These are phyloP conservation scores for Agrochola litura DNA, from an alignment of 2,888 invertebrate genomes.

Conservation along the genomic window DNA sequence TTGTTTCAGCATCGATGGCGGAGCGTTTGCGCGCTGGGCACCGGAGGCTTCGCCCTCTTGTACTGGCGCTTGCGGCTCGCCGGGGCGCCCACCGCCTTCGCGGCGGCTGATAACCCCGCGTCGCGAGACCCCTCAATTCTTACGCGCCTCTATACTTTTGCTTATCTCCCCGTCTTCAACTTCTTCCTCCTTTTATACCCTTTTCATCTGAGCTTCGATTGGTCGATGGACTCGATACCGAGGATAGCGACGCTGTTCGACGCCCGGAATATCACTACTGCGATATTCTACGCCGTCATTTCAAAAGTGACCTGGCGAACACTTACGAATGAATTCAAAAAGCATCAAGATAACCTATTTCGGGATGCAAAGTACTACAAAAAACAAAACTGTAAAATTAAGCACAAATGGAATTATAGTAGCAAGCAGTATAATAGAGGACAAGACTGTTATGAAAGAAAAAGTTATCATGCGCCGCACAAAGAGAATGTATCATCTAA, in stretches of 20 bases:
- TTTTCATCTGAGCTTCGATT: slow-evolving; percentile 97
- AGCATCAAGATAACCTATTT: slow-evolving; percentile 77
- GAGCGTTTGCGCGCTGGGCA: slow-evolving; percentile 92
- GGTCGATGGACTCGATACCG: slow-evolving; percentile 99
- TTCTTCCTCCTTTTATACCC: slow-evolving; percentile 96
- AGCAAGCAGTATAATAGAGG: slow-evolving; percentile 83
- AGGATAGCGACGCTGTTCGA: slow-evolving; percentile 95
- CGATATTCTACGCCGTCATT: slow-evolving; percentile 93
- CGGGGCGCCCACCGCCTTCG: slow-evolving; percentile 94
- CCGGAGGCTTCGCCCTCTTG: slow-evolving; percentile 93
- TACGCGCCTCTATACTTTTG: slow-evolving; percentile 96
- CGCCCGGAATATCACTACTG: slow-evolving; percentile 94
- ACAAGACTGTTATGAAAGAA: slow-evolving; percentile 84
- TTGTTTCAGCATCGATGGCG: slow-evolving; percentile 93
- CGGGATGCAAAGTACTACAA: slow-evolving; percentile 84
- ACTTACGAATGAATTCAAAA: slow-evolving; percentile 81
- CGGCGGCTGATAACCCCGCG: slow-evolving; percentile 98
- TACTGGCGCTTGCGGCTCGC: slow-evolving; percentile 95
- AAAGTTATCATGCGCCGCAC: slow-evolving; percentile 81
- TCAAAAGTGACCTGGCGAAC: slow-evolving; percentile 85
- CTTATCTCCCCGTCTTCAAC: slow-evolving; percentile 97
- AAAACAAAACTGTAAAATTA: slow-evolving; percentile 84
- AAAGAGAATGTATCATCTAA: slow-evolving; percentile 83
- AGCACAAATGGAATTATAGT: slow-evolving; percentile 86
- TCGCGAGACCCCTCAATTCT: slow-evolving; percentile 95